Base-by-base conservation (phyloP, 2,888 invertebrate genomes). In the Lathronympha strigana region DNA sequence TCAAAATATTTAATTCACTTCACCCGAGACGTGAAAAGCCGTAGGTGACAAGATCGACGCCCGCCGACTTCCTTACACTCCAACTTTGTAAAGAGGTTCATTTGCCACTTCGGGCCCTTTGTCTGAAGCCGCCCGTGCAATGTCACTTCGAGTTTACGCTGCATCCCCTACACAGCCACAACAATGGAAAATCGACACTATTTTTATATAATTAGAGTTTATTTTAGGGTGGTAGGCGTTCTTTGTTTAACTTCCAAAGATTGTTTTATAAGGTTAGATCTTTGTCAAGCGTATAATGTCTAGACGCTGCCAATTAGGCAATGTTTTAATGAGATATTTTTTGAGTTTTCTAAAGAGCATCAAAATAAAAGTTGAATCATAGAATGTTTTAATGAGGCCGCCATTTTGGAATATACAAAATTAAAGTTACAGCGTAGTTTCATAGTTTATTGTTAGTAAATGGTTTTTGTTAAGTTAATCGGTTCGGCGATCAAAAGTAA, bases 51-150 rank as follows among this genome's bases (percentile, higher is more conserved):
- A 31, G 40, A 50, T 43, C 50, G 50, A 63, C 63, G 33, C 55
- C 54, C 9, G 15, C 36, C 25, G 19, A 63, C 63, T 63, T 58
- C 63, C 53, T 53, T 53, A 85, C 85, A 80, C 81, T 79, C 81
- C 73, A 81, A 83, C 81, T 82, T 82, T 86, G 77, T 79, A 80
- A 86, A 87, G 84, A 86, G 76, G 78, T 76, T 83, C 83, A 81
- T 88, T 88, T 83, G 83, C 84, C 85, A 81, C 87, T 88, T 81
- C 77, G 80, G 76, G 83, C 19, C 21, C 71, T 80, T 88, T 88
- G 87, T 88, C 83, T 79, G 68, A 75, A 78, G 73, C 76, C 80
- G 80, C 77, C 86, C 81, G 75, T 83, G 85, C 86, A 84, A 76
- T 80, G 79, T 82, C 84, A 80, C 82, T 84, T 80, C 74, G 76